These are phyloP conservation scores for Dysmachus trigonus DNA, from an alignment of 2,888 invertebrate genomes.

Conservation along the genomic window DNA sequence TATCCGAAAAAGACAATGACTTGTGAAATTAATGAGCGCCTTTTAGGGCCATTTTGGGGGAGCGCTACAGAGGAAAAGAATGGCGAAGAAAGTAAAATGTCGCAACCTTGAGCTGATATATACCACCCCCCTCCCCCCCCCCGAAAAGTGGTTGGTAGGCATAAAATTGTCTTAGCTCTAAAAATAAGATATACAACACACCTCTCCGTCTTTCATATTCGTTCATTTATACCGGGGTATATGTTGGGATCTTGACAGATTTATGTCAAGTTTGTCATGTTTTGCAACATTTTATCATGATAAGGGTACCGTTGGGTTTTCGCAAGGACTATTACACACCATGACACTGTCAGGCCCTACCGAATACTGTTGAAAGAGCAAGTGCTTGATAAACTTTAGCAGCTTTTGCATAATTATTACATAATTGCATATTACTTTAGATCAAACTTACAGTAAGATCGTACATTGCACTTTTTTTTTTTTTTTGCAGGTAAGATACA, in stretches of 20 bases:
- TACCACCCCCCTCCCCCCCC: no score
- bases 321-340: not conserved
- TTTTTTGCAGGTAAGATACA: not conserved
- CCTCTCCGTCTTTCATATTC: not conserved
- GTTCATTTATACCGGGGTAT: not conserved
- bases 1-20: not conserved
- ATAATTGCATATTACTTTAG: not conserved
- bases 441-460: not conserved
- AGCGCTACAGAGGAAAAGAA: not conserved
- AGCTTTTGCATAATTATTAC: not conserved
- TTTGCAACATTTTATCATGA: not conserved
- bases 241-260: not conserved
- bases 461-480: not conserved
- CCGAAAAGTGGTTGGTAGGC: not conserved
- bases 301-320: not conserved
- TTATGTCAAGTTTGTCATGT: constrained; percentile 13
- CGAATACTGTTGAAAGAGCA: not conserved
- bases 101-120: not conserved
- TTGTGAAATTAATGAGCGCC: not conserved
- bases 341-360: not conserved
- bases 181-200: not conserved
- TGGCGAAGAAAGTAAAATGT: not conserved
- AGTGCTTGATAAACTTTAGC: not conserved
- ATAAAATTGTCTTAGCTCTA: not conserved
- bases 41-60: not conserved